Evolutionary conservation across 2,113 vertebrate genomes (phyloP).

Genomic region (Hippocampus comes): DNA sequence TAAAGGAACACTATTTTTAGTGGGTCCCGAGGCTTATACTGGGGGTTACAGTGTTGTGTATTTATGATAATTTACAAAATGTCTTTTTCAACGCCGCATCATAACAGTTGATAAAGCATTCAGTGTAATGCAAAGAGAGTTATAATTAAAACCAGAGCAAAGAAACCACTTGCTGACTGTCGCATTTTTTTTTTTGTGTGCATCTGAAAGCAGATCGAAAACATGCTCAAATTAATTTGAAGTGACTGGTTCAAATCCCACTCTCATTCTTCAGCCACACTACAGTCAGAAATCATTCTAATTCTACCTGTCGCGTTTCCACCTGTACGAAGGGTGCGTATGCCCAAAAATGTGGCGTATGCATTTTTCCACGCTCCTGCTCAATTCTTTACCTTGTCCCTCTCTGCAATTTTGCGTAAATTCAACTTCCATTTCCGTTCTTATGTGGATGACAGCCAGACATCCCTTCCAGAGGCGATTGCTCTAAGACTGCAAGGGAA

Average conservation of each 20-base stretch:
- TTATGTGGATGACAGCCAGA: no score
- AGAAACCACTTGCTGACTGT: background rate
- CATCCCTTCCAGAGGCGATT: no score
- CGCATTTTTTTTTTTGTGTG: slow-evolving; percentile 1
- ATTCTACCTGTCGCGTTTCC: no score
- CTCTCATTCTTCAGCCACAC: no score
- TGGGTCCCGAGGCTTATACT: background rate
- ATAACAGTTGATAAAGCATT: background rate
- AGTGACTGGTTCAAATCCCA: background rate
- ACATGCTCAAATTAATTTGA: background rate
- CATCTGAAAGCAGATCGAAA: background rate
- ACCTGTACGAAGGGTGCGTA: no score
- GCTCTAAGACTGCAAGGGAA: no score
- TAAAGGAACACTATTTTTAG: slow-evolving; percentile 12
- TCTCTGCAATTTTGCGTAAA: no score
- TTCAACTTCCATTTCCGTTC: no score
- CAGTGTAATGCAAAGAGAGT: background rate
- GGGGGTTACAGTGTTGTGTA: background rate
- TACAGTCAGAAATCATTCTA: no score
- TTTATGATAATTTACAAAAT: slow-evolving; percentile 5
- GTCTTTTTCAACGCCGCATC: slow-evolving; percentile 5
- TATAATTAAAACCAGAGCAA: background rate
- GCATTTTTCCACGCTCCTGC: no score
- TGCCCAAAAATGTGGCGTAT: no score
- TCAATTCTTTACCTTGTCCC: no score